Percentiles rank a stretch among this genome's conserved stretches.
These are phyloP conservation scores for Pangasius djambal DNA, from an alignment of 2,797 vertebrate species.

Conservation along the genomic window DNA sequence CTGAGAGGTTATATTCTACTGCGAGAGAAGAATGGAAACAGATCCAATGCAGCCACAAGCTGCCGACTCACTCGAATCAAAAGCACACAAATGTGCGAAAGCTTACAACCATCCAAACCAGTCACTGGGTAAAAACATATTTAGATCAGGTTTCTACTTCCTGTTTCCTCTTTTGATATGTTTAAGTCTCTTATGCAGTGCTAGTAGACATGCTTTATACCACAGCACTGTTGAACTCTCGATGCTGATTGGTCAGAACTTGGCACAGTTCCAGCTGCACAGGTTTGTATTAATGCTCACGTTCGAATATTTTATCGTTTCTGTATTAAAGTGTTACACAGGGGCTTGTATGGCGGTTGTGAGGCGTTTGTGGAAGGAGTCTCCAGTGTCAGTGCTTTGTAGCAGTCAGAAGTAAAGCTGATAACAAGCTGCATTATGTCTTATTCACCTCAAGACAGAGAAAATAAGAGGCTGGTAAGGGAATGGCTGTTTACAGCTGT, in stretches of 20 bases:
- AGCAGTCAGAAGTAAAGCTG: not conserved
- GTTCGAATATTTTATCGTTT: not conserved
- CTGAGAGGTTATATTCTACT: conserved; percentile 48
- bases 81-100: conserved; percentile 8
- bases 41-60: conserved; percentile 34
- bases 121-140: conserved; percentile 1
- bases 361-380: too few species aligned
- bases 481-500: not conserved
- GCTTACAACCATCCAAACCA: not conserved
- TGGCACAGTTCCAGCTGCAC: not conserved
- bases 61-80: conserved; percentile 33
- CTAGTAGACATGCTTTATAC: not conserved
- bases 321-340: not conserved
- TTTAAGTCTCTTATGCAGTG: too few species aligned
- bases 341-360: not conserved
- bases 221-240: not conserved
- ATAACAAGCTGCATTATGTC: not conserved
- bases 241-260: not conserved
- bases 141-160: not conserved
- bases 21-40: conserved; percentile 34
- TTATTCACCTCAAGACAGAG: not conserved
- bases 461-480: not conserved
- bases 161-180: not conserved
- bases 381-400: not conserved
- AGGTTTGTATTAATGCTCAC: not conserved